Conservation (phyloP, 2,888 invertebrate genomes). For the Tetramorium bicarinatum region DNA sequence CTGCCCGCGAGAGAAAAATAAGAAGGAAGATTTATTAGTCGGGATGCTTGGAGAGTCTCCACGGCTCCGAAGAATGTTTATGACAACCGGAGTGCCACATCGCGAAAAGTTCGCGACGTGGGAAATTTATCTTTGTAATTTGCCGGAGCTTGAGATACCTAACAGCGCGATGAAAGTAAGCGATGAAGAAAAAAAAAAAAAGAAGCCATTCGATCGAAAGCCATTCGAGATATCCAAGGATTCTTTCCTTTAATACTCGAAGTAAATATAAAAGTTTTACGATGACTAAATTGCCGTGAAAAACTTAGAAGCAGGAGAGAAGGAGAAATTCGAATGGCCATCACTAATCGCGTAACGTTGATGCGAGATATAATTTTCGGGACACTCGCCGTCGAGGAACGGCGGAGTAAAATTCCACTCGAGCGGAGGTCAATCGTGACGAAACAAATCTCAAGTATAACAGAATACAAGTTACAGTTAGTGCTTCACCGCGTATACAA, state of each 20-base stretch:
- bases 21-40: constrained; percentile 56
- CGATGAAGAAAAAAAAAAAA: neutral
- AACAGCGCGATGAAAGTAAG: neutral
- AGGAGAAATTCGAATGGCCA: neutral
- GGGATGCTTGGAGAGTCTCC: constrained; percentile 21
- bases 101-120: constrained; percentile 14
- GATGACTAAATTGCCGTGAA: neutral
- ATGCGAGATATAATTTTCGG: constrained; percentile 2
- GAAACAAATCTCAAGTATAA: constrained; percentile 35
- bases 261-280: neutral
- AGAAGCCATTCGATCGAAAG: neutral
- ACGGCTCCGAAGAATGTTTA: constrained; percentile 18
- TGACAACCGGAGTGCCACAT: constrained; percentile 8
- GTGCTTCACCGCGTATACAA: neutral
- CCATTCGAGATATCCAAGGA: neutral
- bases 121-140: constrained; percentile 41
- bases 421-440: constrained; percentile 44
- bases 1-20: constrained; percentile 49
- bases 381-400: neutral
- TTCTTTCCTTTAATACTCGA: neutral
- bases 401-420: constrained; percentile 12
- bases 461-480: constrained; percentile 44
- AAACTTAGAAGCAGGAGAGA: neutral
- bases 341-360: neutral
- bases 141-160: neutral